A percentile compares a stretch with the other conserved stretches of the same genome.
Evolutionary conservation across 2,888 invertebrate species (phyloP).

Genomic region (Siphlonurus alternatus): DNA sequence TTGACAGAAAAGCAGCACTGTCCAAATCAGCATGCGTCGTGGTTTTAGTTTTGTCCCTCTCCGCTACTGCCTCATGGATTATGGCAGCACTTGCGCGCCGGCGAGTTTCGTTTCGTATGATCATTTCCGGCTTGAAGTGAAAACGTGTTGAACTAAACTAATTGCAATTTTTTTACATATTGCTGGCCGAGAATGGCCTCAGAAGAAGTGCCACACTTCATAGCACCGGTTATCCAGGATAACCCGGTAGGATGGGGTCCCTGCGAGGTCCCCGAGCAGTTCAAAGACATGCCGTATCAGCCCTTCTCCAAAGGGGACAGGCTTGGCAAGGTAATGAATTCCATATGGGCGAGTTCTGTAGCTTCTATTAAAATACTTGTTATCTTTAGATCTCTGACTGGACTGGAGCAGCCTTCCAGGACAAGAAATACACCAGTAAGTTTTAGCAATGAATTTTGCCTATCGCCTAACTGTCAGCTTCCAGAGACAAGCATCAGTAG

Average conservation of each 20-base stretch:
- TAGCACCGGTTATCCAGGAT: conserved; percentile 58
- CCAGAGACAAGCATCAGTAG: too few species aligned
- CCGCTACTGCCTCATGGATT: too few species aligned
- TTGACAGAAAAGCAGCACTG: not conserved
- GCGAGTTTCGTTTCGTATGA: too few species aligned
- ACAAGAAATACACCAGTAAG: conserved; percentile 85
- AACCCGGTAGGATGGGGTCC: conserved; percentile 96
- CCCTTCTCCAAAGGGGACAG: conserved; percentile 98
- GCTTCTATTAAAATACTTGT: not conserved
- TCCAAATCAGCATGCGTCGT: not conserved
- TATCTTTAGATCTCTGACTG: conserved; percentile 68
- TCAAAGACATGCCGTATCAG: conserved; percentile 95
- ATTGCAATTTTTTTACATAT: not conserved
- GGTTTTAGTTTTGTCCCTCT: not conserved
- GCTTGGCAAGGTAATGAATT: conserved; percentile 67
- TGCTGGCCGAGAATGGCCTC: not conserved
- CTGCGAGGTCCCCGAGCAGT: conserved; percentile 81
- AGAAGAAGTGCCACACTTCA: conserved; percentile 42
- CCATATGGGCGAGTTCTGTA: not conserved
- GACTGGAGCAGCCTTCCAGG: conserved; percentile 85
- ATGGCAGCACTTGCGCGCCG: not conserved
- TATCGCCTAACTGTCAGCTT: too few species aligned
- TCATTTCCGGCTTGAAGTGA: not conserved
- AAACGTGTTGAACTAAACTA: not conserved
- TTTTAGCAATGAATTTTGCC: conserved; percentile 16